Base-by-base conservation (phyloP, 2,888 invertebrate species). In the Noctua fimbriata region DNA sequence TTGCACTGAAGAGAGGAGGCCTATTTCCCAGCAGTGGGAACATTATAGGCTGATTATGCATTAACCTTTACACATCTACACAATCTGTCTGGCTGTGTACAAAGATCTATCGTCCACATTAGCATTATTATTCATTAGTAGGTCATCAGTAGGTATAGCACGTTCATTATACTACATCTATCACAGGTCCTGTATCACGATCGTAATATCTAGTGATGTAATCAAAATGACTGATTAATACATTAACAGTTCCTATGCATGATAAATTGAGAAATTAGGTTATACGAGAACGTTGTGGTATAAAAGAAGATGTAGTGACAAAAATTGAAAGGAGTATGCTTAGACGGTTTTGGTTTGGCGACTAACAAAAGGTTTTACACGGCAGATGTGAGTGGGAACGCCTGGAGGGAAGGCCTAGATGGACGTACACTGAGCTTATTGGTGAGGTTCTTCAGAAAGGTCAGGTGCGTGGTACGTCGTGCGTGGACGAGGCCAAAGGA, bases 81-180 rank as follows among this genome's bases (percentile, higher is more conserved):
- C 73, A 73, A 66, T 41, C 60, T 28, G 21, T 24, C 21, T 24
- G 16, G 1, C 5, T 41, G 1, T 44, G 44, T 82, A 18, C 10
- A 6, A 82, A 75, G 52, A 79, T 65, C 14, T 24, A 55, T 55
- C 2, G 12, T 7, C 60, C 18, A 55, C 58, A 60, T 60, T 52
- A 52, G 5, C 76, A 83, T 69, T 52, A 83, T 36, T 76, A 77
- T 66, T 63, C 10, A 80, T 83, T 83, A 76, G 60, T 32, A 55
- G 16, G 47, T 44, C 32, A 73, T 79, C n/a, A 67, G n/a, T 58
- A 28, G 21, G 32, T 63, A 28, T 55, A 66, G 47, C 36, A 47
- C 28, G 65, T 82, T 65, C 63, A 72, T 52, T 63, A 63, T 7
- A 41, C 36, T 47, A 65, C 49, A 74, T 52, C n/a, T 82, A 24